phyloP scores from a whole-genome alignment of 2,113 vertebrate genomes.

The Dromas ardeola region DNA sequence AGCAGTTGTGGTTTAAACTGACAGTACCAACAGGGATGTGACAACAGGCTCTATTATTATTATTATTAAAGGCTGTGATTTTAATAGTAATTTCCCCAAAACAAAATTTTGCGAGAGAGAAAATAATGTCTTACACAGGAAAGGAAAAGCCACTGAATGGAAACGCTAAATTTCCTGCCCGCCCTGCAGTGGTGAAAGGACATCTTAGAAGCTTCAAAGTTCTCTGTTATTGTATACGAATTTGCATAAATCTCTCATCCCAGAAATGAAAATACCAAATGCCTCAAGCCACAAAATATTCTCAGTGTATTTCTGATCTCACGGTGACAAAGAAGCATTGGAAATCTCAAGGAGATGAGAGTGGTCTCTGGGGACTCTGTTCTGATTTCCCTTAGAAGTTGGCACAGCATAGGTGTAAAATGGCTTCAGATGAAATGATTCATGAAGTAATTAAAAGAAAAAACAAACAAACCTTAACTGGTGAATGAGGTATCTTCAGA shows the following conservation, averaged over 20 bases:
- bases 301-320: neutral
- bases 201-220: conserved; percentile 7
- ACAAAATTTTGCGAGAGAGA: neutral
- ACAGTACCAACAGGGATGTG: neutral
- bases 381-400: conserved; percentile 10
- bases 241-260: conserved; percentile 36
- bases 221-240: neutral
- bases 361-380: neutral
- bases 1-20: neutral
- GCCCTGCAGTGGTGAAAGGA: neutral
- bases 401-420: neutral
- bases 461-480: neutral
- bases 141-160: neutral
- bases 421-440: neutral
- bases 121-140: neutral
- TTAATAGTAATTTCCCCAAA: neutral
- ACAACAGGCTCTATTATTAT: neutral
- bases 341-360: neutral
- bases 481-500: neutral
- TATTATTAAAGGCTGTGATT: neutral
- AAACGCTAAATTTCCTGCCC: neutral
- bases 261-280: conserved; percentile 31
- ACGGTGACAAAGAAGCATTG: neutral
- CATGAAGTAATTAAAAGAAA: neutral
- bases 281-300: conserved; percentile 6